Evolutionary conservation across 2,113 vertebrate genomes (phyloP).

Genomic region (Myocastor coypus): DNA sequence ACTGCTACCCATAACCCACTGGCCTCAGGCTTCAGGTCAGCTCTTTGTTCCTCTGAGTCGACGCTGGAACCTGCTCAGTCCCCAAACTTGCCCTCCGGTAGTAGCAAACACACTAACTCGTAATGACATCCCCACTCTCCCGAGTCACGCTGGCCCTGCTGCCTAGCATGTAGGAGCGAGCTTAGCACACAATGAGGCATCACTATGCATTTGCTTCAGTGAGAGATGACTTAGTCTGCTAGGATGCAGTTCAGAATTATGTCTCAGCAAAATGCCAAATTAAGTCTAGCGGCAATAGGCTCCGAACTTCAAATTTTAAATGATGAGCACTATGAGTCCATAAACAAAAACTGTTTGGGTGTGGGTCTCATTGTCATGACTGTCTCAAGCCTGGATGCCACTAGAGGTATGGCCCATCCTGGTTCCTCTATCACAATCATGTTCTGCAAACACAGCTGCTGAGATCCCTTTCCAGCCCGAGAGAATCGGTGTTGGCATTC

Average conservation of each 20-base stretch:
- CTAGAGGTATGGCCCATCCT: not conserved
- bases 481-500: not conserved
- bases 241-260: not conserved
- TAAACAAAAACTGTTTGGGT: not conserved
- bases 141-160: not conserved
- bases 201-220: not conserved
- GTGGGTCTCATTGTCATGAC: not conserved
- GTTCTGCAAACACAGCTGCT: not conserved
- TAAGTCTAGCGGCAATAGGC: not conserved
- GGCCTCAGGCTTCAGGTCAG: not conserved
- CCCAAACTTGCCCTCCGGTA: not conserved
- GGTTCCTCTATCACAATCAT: fast-evolving
- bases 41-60: not conserved
- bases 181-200: not conserved
- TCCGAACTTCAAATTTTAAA: not conserved
- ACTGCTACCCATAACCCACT: not conserved
- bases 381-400: not conserved
- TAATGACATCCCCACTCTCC: not conserved
- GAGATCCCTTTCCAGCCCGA: not conserved
- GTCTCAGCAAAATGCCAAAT: not conserved
- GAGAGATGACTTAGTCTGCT: not conserved
- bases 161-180: not conserved
- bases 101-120: too few species aligned
- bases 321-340: not conserved
- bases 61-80: not conserved